Conservation (phyloP, 2,888 invertebrate species). For the Shargacucullia verbasci region DNA sequence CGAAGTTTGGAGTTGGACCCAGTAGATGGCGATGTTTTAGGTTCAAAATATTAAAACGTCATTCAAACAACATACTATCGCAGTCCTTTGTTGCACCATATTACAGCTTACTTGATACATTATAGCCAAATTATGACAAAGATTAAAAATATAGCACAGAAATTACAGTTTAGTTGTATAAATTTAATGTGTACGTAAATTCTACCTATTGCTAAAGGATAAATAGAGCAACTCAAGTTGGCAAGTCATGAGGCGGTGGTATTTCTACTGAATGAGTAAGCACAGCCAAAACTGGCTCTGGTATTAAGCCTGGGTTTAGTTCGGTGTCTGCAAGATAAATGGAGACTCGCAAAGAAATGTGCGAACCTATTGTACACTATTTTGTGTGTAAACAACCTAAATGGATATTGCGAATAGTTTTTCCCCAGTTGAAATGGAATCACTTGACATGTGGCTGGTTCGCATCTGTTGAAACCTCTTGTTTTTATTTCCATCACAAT, state of each 20-base stretch:
- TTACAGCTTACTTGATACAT: too few species aligned
- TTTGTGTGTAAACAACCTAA: slow-evolving; percentile 21
- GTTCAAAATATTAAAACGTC: too few species aligned
- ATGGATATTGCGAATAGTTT: slow-evolving; percentile 38
- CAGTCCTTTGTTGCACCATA: too few species aligned
- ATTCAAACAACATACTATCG: too few species aligned
- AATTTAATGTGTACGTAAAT: background rate
- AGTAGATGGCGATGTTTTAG: too few species aligned
- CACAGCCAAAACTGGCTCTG: slow-evolving; percentile 15
- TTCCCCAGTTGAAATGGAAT: slow-evolving; percentile 34
- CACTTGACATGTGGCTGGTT: slow-evolving; percentile 46
- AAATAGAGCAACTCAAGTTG: slow-evolving; percentile 18
- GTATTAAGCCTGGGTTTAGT: slow-evolving; percentile 27
- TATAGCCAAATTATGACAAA: too few species aligned
- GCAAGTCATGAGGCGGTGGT: slow-evolving; percentile 28
- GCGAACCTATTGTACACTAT: slow-evolving; percentile 41
- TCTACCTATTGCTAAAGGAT: slow-evolving; percentile 11
- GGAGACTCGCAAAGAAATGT: slow-evolving; percentile 48
- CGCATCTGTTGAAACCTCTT: slow-evolving; percentile 60
- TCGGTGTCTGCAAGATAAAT: slow-evolving; percentile 43
- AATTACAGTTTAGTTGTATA: too few species aligned
- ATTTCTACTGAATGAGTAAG: slow-evolving; percentile 33
- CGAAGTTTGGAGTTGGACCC: too few species aligned
- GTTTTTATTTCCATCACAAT: slow-evolving; percentile 74
- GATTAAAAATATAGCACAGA: too few species aligned